Evolutionary conservation across 2,113 vertebrate species (phyloP).

Genomic region (Butorides virescens): DNA sequence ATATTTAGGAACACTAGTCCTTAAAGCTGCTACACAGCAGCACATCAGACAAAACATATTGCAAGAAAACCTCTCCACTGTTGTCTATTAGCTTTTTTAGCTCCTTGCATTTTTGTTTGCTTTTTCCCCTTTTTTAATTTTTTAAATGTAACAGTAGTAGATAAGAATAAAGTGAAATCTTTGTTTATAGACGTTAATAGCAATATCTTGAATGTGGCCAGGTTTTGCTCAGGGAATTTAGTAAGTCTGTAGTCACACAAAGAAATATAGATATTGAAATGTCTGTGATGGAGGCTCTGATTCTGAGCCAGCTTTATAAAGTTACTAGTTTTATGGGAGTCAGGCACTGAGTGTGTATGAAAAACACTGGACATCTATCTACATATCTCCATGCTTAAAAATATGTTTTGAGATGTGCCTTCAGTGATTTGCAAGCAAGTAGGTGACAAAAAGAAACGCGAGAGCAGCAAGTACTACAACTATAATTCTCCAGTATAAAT

Average conservation of each 20-base stretch:
- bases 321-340: neutral
- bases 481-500: neutral
- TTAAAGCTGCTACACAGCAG: neutral
- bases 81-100: neutral
- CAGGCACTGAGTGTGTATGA: neutral
- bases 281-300: neutral
- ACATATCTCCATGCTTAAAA: neutral
- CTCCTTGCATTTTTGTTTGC: neutral
- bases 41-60: neutral
- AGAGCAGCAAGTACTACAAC: neutral
- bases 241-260: neutral
- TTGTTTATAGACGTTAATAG: neutral
- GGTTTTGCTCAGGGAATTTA: neutral
- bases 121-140: accelerated
- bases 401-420: neutral
- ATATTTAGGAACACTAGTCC: neutral
- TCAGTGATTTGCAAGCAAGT: neutral
- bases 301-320: neutral
- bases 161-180: neutral
- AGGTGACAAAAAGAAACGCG: neutral
- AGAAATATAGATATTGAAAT: neutral
- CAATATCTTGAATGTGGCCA: neutral
- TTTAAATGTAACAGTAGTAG: neutral
- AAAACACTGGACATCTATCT: neutral
- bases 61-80: neutral